Percentiles rank a stretch among this genome's conserved stretches.
Evolutionary conservation across 1,140 invertebrate species (phyloP).

Genomic region (Rhagoletis pomonella): DNA sequence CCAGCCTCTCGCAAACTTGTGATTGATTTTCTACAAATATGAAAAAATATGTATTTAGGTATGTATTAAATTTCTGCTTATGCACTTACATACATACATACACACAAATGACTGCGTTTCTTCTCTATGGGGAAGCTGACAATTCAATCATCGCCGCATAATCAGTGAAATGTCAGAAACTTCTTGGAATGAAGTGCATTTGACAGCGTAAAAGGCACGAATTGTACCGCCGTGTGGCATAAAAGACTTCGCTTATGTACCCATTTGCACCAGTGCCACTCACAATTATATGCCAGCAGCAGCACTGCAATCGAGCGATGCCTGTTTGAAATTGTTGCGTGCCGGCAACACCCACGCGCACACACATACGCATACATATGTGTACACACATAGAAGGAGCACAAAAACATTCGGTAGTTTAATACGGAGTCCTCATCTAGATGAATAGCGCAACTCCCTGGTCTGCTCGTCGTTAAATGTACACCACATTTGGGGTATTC

Average conservation of each 20-base stretch:
- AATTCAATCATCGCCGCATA: conserved; percentile 45
- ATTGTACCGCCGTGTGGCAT: neutral
- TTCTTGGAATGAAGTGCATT: conserved; percentile 51
- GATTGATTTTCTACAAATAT: conserved; percentile 51
- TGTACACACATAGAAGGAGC: neutral
- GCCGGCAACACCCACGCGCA: neutral
- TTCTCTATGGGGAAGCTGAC: conserved; percentile 2
- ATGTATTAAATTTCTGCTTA: neutral
- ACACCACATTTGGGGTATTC: neutral
- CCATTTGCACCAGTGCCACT: neutral
- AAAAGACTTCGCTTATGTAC: neutral
- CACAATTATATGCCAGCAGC: neutral
- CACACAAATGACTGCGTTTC: too few species aligned
- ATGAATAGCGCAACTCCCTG: neutral
- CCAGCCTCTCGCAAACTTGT: conserved; percentile 6
- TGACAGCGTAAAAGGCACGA: conserved; percentile 42
- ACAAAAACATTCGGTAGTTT: neutral
- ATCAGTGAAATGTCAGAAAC: conserved; percentile 41
- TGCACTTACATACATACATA: neutral
- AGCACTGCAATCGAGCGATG: neutral
- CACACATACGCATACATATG: neutral
- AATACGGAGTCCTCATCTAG: neutral
- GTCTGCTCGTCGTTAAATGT: neutral
- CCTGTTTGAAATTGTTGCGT: conserved; percentile 7
- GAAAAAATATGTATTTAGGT: neutral